Base-by-base conservation (phyloP, 2,113 vertebrate genomes). In the Brachyistius frenatus region DNA sequence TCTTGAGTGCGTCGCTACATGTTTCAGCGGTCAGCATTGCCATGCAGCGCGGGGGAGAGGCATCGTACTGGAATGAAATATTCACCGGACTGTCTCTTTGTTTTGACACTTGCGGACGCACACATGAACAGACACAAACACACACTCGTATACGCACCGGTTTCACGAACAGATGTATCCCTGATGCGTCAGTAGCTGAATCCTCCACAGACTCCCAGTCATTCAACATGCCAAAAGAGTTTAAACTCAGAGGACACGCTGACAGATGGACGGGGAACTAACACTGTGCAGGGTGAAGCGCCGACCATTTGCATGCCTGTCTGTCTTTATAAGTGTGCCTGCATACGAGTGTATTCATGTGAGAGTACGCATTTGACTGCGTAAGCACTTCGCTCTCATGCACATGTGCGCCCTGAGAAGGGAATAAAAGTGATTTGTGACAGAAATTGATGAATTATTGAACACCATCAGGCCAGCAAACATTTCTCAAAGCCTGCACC, bases 391-490 rank as follows among this genome's bases (percentile, higher is more conserved):
- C 70, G 47, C 49, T n/a, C 14, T 47, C 14, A 16, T 23, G 10
- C 56, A 50, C 64, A 39, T 53, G 14, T 81, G 44, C 16, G 31
- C 67, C 85, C 53, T 16, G 30, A 44, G 67, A 76, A 65, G 61
- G 62, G 44, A 61, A 73, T 84, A 56, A 72, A 86, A 69, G 65
- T 73, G 76, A 88, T 84, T 80, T 88, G 77, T 82, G 76, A 80
- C 80, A 82, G 56, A 67, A 80, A 84, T 65, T 57, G 78, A 72
- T 92, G 64, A 88, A 89, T 87, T 86, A 90, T 92, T 92, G 78
- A 92, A 78, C 50, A 32, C 54, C 78, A 47, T 50, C 49, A 60
- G 58, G 39, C 52, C 56, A 33, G 76, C 57, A 71, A 80, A 84
- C 58, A 73, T 76, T 71, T 76, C 62, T 56, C 75, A 52, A 50